phyloP scores from a whole-genome alignment of 1,140 invertebrate genomes.

The Onthophagus taurus region DNA sequence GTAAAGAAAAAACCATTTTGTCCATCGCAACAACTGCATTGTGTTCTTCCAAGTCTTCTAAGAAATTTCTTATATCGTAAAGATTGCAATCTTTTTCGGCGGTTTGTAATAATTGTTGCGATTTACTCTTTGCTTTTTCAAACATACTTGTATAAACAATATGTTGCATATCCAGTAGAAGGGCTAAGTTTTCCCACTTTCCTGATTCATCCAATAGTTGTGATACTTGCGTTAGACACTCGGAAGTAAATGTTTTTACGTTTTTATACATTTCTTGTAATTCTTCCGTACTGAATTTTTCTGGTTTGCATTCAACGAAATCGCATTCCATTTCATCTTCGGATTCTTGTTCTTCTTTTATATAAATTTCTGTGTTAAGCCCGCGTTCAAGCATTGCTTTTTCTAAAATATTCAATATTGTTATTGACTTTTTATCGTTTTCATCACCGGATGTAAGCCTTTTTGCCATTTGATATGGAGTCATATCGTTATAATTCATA shows the following conservation, averaged over 20 bases:
- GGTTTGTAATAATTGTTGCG: constrained; percentile 21
- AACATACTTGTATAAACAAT: constrained; percentile 21
- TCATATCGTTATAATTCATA: constrained; percentile 22
- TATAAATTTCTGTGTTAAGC: constrained; percentile 6
- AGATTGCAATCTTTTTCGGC: constrained; percentile 14
- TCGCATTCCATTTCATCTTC: constrained; percentile 24
- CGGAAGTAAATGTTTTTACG: constrained; percentile 16
- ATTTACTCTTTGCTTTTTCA: constrained; percentile 16
- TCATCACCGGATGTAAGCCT: constrained; percentile 10
- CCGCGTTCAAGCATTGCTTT: constrained; percentile 20
- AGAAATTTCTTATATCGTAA: constrained; percentile 26
- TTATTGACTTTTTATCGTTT: constrained; percentile 2
- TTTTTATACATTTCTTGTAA: constrained; percentile 19
- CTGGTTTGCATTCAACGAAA: constrained; percentile 5
- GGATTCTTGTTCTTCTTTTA: constrained; percentile 21
- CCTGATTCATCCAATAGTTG: constrained; percentile 23
- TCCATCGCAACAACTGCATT: constrained; percentile 26
- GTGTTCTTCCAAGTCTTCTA: constrained; percentile 29
- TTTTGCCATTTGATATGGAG: constrained; percentile 21
- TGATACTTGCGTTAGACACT: constrained; percentile 24
- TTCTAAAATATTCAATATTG: constrained; percentile 20
- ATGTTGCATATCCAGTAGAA: constrained; percentile 26
- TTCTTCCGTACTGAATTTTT: constrained; percentile 15
- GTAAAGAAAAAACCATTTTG: too few relatives aligned
- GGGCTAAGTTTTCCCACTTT: constrained; percentile 24